Evolutionary conservation across 2,797 vertebrate species (phyloP).

Genomic region (Xiphophorus birchmanni): DNA sequence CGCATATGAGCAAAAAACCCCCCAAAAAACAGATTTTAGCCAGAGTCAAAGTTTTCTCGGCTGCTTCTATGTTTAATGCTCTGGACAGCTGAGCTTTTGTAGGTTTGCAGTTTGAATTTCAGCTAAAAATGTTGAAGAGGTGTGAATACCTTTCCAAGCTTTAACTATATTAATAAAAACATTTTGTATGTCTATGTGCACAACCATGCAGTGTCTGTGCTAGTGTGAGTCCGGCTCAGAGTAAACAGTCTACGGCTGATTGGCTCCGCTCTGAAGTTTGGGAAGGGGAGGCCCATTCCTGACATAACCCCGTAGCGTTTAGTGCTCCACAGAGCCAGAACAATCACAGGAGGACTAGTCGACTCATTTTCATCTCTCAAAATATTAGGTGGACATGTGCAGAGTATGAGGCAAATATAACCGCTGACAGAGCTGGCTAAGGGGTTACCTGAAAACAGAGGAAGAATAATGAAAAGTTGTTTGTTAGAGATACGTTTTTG

Average conservation of each 20-base stretch:
- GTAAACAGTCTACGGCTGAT: conserved; percentile 71
- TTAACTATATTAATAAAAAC: conserved; percentile 18
- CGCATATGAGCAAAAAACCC: too few species aligned
- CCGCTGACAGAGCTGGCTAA: background rate
- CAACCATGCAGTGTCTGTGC: background rate
- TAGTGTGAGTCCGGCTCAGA: conserved; percentile 46
- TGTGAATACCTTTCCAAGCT: background rate
- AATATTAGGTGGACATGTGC: conserved; percentile 12
- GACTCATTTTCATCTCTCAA: conserved; percentile 49
- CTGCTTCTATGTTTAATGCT: background rate
- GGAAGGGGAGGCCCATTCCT: conserved; percentile 59
- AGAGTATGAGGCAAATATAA: background rate
- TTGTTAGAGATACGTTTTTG: background rate
- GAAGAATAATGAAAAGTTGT: background rate
- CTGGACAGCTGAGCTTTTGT: background rate
- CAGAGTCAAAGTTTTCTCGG: background rate
- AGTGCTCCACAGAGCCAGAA: conserved; percentile 69
- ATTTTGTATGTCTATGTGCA: conserved; percentile 25
- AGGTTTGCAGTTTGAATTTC: background rate
- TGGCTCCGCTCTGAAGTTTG: conserved; percentile 67
- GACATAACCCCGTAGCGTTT: conserved; percentile 68
- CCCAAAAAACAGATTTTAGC: background rate
- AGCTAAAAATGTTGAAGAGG: background rate
- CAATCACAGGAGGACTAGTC: conserved; percentile 69
- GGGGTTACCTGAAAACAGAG: background rate